phyloP scores from a whole-genome alignment of 2,888 invertebrate species.

The Oligia latruncula region DNA sequence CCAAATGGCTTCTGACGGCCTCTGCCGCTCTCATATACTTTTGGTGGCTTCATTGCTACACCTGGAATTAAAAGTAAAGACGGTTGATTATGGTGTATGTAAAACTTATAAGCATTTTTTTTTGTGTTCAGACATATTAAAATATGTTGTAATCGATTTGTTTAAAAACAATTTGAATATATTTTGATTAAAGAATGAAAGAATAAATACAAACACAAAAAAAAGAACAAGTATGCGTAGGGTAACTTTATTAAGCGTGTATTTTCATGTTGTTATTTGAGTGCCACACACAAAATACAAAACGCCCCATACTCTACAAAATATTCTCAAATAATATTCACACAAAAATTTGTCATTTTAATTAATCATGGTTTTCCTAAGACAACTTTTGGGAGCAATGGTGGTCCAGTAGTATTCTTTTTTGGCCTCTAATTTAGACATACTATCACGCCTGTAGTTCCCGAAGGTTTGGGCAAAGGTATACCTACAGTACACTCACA shows the following conservation, averaged over 20 bases:
- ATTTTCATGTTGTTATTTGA: not conserved
- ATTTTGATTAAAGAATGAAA: not conserved
- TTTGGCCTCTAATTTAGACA: too few species aligned
- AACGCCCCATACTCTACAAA: not conserved
- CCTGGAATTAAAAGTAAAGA: conserved; percentile 84
- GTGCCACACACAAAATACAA: not conserved
- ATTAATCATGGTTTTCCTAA: not conserved
- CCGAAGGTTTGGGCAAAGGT: too few species aligned
- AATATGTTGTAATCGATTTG: too few species aligned
- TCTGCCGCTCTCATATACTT: conserved; percentile 91
- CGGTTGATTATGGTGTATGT: too few species aligned
- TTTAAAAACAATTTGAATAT: not conserved
- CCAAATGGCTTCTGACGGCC: conserved; percentile 94
- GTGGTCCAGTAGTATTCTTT: too few species aligned
- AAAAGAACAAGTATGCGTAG: accelerated
- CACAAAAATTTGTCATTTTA: not conserved
- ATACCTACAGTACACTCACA: too few species aligned
- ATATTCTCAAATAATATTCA: not conserved
- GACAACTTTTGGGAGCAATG: too few species aligned
- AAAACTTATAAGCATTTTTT: not conserved
- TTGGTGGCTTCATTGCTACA: conserved; percentile 92
- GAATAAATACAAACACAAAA: not conserved
- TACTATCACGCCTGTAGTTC: too few species aligned
- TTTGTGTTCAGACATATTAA: not conserved
- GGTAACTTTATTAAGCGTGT: not conserved